Base-by-base conservation (phyloP, 2,888 invertebrate species). In the Drosophila villosipedis region DNA sequence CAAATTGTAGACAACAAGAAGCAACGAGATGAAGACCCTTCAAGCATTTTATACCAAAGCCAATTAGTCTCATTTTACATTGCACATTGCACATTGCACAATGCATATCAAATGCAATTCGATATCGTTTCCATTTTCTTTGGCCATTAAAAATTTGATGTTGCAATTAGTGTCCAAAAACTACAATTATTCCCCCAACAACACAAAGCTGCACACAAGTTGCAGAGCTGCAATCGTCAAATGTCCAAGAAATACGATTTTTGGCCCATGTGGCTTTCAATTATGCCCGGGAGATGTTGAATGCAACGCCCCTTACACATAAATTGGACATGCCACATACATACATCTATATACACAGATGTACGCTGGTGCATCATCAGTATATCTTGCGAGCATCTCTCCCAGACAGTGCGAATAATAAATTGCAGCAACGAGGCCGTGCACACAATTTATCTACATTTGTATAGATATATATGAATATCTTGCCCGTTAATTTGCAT, bases 401-500 rank as follows among this genome's bases (percentile, higher is more conserved):
- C 39, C 22, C 47, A 33, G 53, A 53, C 35, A 33, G 55, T 58
- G 53, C 16, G 63, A 22, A 64, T 53, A 59, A 68, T 80, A 68
- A 80, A 79, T 76, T 66, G 79, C 68, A 35, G 35, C 73, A 65
- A 52, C 60, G 60, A 37, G 67, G 47, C 49, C 65, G 37, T 39
- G 74, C 65, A 65, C 55, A 73, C 70, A 80, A 82, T 79, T 83
- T 83, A 61, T 61, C 55, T 49, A 59, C 47, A 47, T 43, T 43
- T 67, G 70, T 78, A 14, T 60, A 60, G 43, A 61, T 55, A 5
- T 49, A 25, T 69, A 82, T 80, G 71, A 80, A 81, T 81, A 80
- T 83, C 72, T 72, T 67, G 81, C 70, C 68, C 60, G 64, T 66
- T 76, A 83, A 81, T 81, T 81, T 81, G 78, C 80, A 81, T 81